Evolutionary conservation across 2,888 invertebrate genomes (phyloP).

Genomic region (Thumatha senex): DNA sequence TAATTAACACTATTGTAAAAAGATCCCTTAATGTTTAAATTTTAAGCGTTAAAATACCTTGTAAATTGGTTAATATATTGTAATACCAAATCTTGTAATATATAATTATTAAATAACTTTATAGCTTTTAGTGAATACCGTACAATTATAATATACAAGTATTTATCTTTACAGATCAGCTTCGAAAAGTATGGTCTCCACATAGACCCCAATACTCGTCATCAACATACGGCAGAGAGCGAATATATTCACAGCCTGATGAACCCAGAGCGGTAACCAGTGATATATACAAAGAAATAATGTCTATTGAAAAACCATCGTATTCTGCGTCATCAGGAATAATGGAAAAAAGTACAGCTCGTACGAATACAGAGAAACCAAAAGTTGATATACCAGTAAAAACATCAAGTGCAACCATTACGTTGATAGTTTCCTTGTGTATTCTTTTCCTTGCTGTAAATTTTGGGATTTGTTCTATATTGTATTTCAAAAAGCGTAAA

Average conservation of each 20-base stretch:
- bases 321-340: constrained; percentile 57
- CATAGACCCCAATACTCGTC: constrained; percentile 43
- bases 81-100: too few relatives aligned
- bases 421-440: constrained; percentile 85
- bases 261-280: constrained; percentile 54
- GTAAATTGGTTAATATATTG: too few relatives aligned
- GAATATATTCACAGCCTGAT: constrained; percentile 52
- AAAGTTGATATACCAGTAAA: constrained; percentile 64
- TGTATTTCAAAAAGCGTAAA: constrained; percentile 87
- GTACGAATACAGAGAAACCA: constrained; percentile 55
- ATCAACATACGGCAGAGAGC: constrained; percentile 58
- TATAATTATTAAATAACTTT: too few relatives aligned
- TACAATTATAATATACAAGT: too few relatives aligned
- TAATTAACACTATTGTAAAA: too few relatives aligned
- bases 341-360: constrained; percentile 54
- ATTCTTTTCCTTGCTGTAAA: constrained; percentile 89
- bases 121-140: too few relatives aligned
- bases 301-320: constrained; percentile 66
- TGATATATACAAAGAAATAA: constrained; percentile 64
- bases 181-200: constrained; percentile 58
- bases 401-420: constrained; percentile 84
- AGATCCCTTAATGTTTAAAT: too few relatives aligned
- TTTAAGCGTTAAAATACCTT: too few relatives aligned
- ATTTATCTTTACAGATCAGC: constrained; percentile 49
- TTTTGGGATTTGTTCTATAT: constrained; percentile 85